These are phyloP conservation scores for Saxicola maurus DNA, from an alignment of 2,797 vertebrate species.

Conservation along the genomic window DNA sequence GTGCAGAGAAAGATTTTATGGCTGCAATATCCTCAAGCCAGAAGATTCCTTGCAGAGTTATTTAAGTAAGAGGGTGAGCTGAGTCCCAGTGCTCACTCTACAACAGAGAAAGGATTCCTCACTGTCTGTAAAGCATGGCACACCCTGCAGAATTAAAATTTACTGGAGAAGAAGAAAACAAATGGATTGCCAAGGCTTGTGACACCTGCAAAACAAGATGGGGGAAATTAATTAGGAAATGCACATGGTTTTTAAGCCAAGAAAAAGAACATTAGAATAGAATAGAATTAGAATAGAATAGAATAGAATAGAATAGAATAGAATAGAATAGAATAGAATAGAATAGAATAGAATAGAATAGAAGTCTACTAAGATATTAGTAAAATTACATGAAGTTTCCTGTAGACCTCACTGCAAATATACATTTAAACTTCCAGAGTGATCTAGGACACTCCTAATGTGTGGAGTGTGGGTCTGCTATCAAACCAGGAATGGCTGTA, in stretches of 20 bases:
- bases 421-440: not conserved
- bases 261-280: not conserved
- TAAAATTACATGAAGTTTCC: not conserved
- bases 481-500: not conserved
- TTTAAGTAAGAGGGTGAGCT: constrained; percentile 55
- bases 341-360: not conserved
- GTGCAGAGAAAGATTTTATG: constrained; percentile 65
- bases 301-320: too few relatives aligned
- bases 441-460: not conserved
- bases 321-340: too few relatives aligned
- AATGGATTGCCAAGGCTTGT: not conserved
- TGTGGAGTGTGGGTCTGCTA: not conserved
- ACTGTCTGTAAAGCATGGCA: not conserved
- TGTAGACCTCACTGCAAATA: not conserved
- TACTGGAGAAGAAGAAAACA: not conserved
- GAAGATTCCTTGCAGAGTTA: constrained; percentile 31
- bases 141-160: not conserved
- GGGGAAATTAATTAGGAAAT: not conserved
- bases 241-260: not conserved
- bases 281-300: not conserved
- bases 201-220: not conserved
- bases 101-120: not conserved
- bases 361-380: not conserved
- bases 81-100: constrained; percentile 28
- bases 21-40: constrained; percentile 58